phyloP scores from a whole-genome alignment of 1,140 invertebrate genomes.

The Drosophila repleta region DNA sequence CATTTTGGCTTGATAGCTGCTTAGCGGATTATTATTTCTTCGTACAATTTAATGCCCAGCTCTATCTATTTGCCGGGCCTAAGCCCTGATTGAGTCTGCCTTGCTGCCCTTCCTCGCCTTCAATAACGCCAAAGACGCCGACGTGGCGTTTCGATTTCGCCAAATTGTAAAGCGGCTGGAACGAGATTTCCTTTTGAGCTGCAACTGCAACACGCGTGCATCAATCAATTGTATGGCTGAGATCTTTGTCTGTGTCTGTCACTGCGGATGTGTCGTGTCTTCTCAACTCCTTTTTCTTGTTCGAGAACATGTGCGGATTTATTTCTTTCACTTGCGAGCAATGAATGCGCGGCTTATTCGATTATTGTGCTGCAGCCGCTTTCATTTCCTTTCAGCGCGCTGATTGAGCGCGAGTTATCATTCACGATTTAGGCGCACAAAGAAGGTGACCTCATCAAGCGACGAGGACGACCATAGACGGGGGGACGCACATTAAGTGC shows the following conservation, averaged over 20 bases:
- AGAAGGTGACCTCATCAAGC: constrained; percentile 44
- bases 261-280: constrained; percentile 37
- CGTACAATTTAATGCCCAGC: constrained; percentile 43
- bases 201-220: constrained; percentile 45
- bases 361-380: constrained; percentile 67
- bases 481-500: constrained; percentile 51
- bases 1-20: constrained; percentile 28
- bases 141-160: constrained; percentile 39
- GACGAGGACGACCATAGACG: not conserved
- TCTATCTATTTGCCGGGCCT: constrained; percentile 59
- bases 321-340: constrained; percentile 65
- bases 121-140: constrained; percentile 40
- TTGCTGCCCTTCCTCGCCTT: not conserved
- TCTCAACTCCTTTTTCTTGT: constrained; percentile 38
- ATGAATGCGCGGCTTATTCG: constrained; percentile 79
- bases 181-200: constrained; percentile 35
- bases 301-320: constrained; percentile 72
- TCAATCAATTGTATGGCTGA: constrained; percentile 49
- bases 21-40: constrained; percentile 63
- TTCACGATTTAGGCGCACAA: constrained; percentile 72
- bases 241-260: constrained; percentile 58
- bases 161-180: constrained; percentile 31
- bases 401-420: constrained; percentile 78
- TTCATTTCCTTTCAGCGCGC: constrained; percentile 70
- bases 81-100: constrained; percentile 55